Evolutionary conservation across 2,888 invertebrate genomes (phyloP).

Genomic region (Alitta virens): DNA sequence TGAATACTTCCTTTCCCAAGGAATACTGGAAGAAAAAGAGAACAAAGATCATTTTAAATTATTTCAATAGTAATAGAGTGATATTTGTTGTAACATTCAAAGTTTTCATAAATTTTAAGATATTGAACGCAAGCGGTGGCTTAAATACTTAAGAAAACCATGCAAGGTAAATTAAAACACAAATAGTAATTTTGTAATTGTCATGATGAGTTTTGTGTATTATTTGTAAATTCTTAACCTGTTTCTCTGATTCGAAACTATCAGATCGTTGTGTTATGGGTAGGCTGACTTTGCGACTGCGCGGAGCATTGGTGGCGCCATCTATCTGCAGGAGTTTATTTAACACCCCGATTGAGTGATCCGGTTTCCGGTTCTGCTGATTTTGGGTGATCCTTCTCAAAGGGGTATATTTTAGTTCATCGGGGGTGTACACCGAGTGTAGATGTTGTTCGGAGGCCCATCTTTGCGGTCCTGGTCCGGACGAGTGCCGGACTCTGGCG

Average conservation of each 20-base stretch:
- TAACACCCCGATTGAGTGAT: neutral
- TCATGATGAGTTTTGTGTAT: neutral
- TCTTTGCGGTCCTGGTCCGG: too few relatives aligned
- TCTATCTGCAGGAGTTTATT: neutral
- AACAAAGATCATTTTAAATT: neutral
- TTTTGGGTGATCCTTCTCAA: neutral
- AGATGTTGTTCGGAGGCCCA: too few relatives aligned
- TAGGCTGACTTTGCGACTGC: neutral
- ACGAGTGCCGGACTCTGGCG: too few relatives aligned
- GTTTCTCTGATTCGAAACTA: too few relatives aligned
- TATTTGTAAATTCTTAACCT: too few relatives aligned
- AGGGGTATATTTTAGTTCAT: slow-evolving; percentile 1
- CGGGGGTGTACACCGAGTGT: neutral
- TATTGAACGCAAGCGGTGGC: too few relatives aligned
- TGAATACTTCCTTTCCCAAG: slow-evolving; percentile 12
- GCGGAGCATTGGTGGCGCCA: neutral
- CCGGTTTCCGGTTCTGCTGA: neutral
- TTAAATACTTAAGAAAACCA: too few relatives aligned
- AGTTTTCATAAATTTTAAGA: too few relatives aligned
- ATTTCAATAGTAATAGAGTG: too few relatives aligned
- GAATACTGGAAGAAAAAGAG: slow-evolving; percentile 8
- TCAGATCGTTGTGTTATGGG: neutral
- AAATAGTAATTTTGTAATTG: too few relatives aligned
- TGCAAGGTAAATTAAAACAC: too few relatives aligned
- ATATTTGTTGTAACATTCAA: too few relatives aligned